phyloP scores from a whole-genome alignment of 1,140 invertebrate genomes.

The Pachypeltis micranthus region DNA sequence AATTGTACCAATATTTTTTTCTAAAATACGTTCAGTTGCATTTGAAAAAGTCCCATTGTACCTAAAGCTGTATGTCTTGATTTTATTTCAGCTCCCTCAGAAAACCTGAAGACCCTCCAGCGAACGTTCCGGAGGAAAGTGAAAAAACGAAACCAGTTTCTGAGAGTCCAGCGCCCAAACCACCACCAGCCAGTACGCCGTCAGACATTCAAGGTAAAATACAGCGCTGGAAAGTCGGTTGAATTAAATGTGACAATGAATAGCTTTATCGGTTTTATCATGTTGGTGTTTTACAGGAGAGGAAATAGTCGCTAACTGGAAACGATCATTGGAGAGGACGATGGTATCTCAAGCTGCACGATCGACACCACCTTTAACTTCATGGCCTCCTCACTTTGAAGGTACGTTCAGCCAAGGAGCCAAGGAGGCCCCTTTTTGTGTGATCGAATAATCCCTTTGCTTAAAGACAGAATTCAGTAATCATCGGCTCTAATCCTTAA shows the following conservation, averaged over 20 bases:
- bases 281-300: slow-evolving; percentile 59
- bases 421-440: not conserved
- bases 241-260: slow-evolving; percentile 27
- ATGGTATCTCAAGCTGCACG: slow-evolving; percentile 38
- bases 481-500: not conserved
- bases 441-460: not conserved
- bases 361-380: slow-evolving; percentile 35
- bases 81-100: too few species aligned
- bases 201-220: slow-evolving; percentile 19
- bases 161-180: slow-evolving; percentile 12
- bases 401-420: slow-evolving; percentile 13
- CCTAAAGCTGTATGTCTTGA: too few species aligned
- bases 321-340: slow-evolving; percentile 52
- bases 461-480: not conserved
- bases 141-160: slow-evolving; percentile 11
- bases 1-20: too few species aligned
- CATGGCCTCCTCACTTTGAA: slow-evolving; percentile 12
- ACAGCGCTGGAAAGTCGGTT: too few species aligned
- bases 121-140: slow-evolving; percentile 10
- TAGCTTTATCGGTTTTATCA: too few species aligned
- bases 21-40: too few species aligned
- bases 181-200: slow-evolving; percentile 17
- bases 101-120: slow-evolving; percentile 15
- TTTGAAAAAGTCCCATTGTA: too few species aligned
- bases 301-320: slow-evolving; percentile 65